A percentile compares a stretch with the other conserved stretches of the same genome.
phyloP scores from a whole-genome alignment of 1,140 invertebrate species.

The Streblospio benedicti region DNA sequence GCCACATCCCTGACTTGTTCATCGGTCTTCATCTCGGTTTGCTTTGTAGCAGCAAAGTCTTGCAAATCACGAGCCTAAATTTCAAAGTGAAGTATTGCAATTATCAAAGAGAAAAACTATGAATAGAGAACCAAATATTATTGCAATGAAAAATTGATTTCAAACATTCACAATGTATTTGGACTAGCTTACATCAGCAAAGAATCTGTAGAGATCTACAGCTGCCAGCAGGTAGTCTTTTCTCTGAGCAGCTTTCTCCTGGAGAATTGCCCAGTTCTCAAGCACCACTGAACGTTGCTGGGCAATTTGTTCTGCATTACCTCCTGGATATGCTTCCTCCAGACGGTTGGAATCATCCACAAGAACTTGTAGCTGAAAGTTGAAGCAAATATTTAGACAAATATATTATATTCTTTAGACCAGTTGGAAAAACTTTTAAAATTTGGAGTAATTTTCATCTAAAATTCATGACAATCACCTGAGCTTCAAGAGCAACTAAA shows the following conservation, averaged over 20 bases:
- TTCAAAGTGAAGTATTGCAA: background rate
- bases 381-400: background rate
- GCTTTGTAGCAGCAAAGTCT: slow-evolving; percentile 74
- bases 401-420: background rate
- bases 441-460: background rate
- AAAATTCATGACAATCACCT: slow-evolving; percentile 57
- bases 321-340: slow-evolving; percentile 80
- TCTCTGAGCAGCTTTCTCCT: slow-evolving; percentile 68
- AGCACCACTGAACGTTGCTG: slow-evolving; percentile 75
- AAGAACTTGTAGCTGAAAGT: slow-evolving; percentile 56
- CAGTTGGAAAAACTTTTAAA: background rate
- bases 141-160: background rate
- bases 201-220: slow-evolving; percentile 80
- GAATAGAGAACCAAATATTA: background rate
- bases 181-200: slow-evolving; percentile 55
- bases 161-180: background rate
- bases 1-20: slow-evolving; percentile 79
- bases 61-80: slow-evolving; percentile 73
- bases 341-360: slow-evolving; percentile 84
- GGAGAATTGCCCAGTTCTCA: slow-evolving; percentile 77
- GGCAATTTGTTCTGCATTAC: slow-evolving; percentile 79
- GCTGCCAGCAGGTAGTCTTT: slow-evolving; percentile 74
- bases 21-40: slow-evolving; percentile 69
- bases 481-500: slow-evolving; percentile 82
- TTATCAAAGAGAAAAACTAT: slow-evolving; percentile 3